Evolutionary conservation across 2,113 vertebrate species (phyloP).

Genomic region (Hippocampus zosterae): DNA sequence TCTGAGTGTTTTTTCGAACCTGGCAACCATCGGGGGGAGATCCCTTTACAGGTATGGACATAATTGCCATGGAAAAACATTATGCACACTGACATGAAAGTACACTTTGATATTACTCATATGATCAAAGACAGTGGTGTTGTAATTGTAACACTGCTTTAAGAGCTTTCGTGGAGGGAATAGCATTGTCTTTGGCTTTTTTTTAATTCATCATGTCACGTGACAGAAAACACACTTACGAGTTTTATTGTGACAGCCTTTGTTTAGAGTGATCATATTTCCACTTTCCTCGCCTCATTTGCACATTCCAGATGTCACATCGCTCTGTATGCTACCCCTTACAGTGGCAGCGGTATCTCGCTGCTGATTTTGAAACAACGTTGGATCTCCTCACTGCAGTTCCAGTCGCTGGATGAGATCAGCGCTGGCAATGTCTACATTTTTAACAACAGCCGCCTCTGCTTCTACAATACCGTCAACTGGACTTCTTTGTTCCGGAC

Average conservation of each 20-base stretch:
- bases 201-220: background rate
- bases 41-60: conserved; percentile 85
- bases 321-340: background rate
- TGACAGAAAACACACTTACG: background rate
- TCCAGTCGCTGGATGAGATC: conserved; percentile 92
- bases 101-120: background rate
- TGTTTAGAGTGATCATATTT: background rate
- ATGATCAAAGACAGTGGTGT: background rate
- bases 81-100: background rate
- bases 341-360: conserved; percentile 82
- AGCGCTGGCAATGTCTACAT: conserved; percentile 96
- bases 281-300: background rate
- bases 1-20: conserved; percentile 91
- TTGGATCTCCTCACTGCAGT: conserved; percentile 88
- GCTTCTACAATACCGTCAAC: conserved; percentile 97
- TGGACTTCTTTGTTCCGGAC: conserved; percentile 94
- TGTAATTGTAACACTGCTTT: background rate
- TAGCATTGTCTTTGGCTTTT: background rate
- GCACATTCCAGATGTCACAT: background rate
- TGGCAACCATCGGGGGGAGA: conserved; percentile 90
- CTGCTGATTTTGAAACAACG: conserved; percentile 94
- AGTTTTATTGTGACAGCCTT: background rate
- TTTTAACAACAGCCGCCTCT: conserved; percentile 93
- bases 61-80: background rate
- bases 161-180: background rate